Conservation (phyloP, 1,140 invertebrate species). For the Nasonia longicornis region DNA sequence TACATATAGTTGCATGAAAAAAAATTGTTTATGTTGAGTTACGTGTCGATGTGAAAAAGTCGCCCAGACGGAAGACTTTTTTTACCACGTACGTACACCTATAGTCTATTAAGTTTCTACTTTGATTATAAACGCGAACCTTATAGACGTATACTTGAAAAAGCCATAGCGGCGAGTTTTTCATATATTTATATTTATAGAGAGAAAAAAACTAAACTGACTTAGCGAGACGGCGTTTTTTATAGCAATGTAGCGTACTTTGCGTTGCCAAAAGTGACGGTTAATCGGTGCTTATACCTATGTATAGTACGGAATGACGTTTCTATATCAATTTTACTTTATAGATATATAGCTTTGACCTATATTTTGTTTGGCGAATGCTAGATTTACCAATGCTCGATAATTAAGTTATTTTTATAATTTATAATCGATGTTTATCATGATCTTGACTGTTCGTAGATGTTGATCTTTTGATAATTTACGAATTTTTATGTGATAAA, state of each 20-base stretch:
- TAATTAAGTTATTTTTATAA: constrained; percentile 3
- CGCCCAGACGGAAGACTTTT: not conserved
- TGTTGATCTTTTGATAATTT: constrained; percentile 19
- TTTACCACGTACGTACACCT: not conserved
- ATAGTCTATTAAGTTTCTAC: not conserved
- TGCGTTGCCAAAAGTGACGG: constrained; percentile 4
- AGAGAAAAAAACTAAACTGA: not conserved
- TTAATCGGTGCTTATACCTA: constrained; percentile 23
- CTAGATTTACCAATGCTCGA: not conserved
- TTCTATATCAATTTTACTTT: not conserved
- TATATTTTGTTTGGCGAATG: constrained; percentile 29
- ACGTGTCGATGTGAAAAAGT: constrained; percentile 8
- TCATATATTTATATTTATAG: constrained; percentile 35
- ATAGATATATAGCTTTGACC: not conserved
- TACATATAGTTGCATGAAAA: constrained; percentile 14
- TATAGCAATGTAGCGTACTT: constrained; percentile 20
- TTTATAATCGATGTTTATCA: not conserved
- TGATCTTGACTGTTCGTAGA: not conserved
- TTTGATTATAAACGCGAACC: not conserved
- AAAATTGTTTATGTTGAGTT: not conserved
- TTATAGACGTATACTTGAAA: not conserved
- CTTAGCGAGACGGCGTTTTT: constrained; percentile 27
- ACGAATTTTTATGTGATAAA: not conserved
- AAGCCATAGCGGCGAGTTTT: constrained; percentile 3
- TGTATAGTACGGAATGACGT: constrained; percentile 19